Percentiles rank a stretch among this genome's conserved stretches.
These are phyloP conservation scores for Troglohyphantes excavatus DNA, from an alignment of 2,888 invertebrate species.

Conservation along the genomic window DNA sequence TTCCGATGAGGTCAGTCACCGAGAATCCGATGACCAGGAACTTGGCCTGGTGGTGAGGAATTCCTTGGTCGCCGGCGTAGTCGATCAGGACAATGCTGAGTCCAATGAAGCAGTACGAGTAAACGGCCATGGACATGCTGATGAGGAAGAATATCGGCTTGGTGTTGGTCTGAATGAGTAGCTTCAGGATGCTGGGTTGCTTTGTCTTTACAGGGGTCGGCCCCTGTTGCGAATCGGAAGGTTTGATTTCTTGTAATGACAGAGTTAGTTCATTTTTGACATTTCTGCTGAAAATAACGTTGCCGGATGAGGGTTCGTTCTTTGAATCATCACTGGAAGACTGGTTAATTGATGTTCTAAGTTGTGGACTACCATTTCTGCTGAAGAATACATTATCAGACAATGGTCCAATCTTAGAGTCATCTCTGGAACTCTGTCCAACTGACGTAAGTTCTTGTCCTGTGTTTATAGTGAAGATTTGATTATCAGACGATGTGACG, in stretches of 20 bases:
- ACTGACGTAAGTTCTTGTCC: too few species aligned
- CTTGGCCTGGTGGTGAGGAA: constrained; percentile 57
- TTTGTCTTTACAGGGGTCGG: neutral
- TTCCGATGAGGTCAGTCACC: constrained; percentile 76
- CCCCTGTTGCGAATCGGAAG: neutral
- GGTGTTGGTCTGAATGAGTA: constrained; percentile 13
- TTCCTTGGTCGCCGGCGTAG: constrained; percentile 72
- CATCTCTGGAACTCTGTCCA: too few species aligned
- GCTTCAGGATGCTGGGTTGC: neutral
- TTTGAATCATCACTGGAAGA: neutral
- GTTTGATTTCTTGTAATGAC: constrained; percentile 21
- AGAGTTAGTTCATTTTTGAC: neutral
- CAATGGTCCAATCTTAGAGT: too few species aligned
- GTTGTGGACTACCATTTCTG: too few species aligned
- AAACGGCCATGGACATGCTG: constrained; percentile 55
- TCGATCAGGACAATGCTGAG: constrained; percentile 77
- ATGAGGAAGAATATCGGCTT: constrained; percentile 59
- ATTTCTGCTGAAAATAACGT: neutral
- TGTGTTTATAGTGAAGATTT: too few species aligned
- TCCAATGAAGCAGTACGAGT: constrained; percentile 45
- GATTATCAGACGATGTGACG: neutral
- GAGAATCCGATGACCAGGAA: constrained; percentile 74
- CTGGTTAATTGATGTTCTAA: neutral
- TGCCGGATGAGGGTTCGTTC: neutral
- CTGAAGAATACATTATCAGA: too few species aligned